phyloP scores from a whole-genome alignment of 2,888 invertebrate species.

The Spilosoma lubricipeda region DNA sequence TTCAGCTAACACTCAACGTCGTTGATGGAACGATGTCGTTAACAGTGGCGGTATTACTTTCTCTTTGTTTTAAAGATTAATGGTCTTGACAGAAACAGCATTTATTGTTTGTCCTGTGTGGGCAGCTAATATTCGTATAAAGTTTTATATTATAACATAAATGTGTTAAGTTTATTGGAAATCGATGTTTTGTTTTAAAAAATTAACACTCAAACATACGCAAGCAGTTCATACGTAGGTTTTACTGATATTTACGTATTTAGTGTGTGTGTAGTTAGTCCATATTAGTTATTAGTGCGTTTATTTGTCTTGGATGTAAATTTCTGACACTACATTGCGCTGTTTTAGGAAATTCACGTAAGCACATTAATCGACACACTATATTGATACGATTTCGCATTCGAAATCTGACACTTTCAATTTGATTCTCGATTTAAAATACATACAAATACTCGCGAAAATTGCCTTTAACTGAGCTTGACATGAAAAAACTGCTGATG shows the following conservation, averaged over 20 bases:
- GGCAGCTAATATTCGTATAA: conserved; percentile 10
- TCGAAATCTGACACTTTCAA: too few relatives aligned
- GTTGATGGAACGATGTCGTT: conserved; percentile 32
- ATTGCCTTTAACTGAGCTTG: too few relatives aligned
- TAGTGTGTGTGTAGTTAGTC: background rate
- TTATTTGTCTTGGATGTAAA: too few relatives aligned
- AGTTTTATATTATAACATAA: conserved; percentile 7
- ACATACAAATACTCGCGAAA: too few relatives aligned
- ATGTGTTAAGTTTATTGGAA: background rate
- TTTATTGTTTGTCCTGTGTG: conserved; percentile 22
- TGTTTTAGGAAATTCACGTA: too few relatives aligned
- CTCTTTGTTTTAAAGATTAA: conserved; percentile 33
- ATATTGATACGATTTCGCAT: too few relatives aligned
- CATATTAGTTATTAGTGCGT: too few relatives aligned
- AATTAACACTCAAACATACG: background rate
- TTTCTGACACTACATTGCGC: too few relatives aligned
- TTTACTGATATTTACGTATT: too few relatives aligned
- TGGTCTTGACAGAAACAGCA: conserved; percentile 20
- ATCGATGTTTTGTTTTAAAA: too few relatives aligned
- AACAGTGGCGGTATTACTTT: conserved; percentile 37
- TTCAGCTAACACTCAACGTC: conserved; percentile 17
- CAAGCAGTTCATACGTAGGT: background rate
- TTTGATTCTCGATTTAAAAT: too few relatives aligned
- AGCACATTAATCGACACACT: too few relatives aligned
- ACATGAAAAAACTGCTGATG: background rate